Evolutionary conservation across 2,888 invertebrate genomes (phyloP), one percentile per base, ranked within the genome.

Genomic region (Scelioninae gen. 2): DNA sequence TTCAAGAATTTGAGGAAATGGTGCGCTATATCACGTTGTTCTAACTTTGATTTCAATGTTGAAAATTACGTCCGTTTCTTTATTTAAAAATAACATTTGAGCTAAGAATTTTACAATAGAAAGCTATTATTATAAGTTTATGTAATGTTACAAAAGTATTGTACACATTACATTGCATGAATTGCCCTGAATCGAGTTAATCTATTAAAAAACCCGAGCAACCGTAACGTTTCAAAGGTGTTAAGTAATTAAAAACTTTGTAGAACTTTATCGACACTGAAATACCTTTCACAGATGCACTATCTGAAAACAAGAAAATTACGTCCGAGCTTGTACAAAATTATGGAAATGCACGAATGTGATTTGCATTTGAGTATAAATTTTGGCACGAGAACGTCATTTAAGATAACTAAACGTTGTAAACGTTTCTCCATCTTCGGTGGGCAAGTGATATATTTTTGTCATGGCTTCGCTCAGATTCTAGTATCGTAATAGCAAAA

Each of bases 391-490:
- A 16, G 10, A 45, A 10, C 19, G 39, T 46, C 25, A 19, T 46
- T 53, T 60, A 67, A 67, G 39, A 39, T 46, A 15, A 31, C 13
- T 33, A 3, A 25, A 16, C 37, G 35, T 52, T 41, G 53, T 46
- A 50, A 67, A 41, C 31, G 28, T 35, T 50, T 43, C 19, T 58
- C 48, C 50, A 55, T 46, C 16, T 18, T 37, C 9, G 31, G 55
- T 37, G 31, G 28, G 39, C 35, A 52, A 60, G 45, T 52, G 43
- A 37, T 45, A 50, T 50, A 53, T 69, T 53, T 39, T 28, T 31
- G 41, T 46, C 60, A 11, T 19, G 6, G 11, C 1, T 39, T 53
- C 37, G 11, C 45, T 11, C 46, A 39, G 48, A 31, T 11, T 57
- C 45, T 43, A 41, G 50, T 22, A 31, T 22, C 33, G 46, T 37